These are phyloP conservation scores for Periophthalmus modestus DNA, from an alignment of 2,113 vertebrate genomes.

Conservation along the genomic window DNA sequence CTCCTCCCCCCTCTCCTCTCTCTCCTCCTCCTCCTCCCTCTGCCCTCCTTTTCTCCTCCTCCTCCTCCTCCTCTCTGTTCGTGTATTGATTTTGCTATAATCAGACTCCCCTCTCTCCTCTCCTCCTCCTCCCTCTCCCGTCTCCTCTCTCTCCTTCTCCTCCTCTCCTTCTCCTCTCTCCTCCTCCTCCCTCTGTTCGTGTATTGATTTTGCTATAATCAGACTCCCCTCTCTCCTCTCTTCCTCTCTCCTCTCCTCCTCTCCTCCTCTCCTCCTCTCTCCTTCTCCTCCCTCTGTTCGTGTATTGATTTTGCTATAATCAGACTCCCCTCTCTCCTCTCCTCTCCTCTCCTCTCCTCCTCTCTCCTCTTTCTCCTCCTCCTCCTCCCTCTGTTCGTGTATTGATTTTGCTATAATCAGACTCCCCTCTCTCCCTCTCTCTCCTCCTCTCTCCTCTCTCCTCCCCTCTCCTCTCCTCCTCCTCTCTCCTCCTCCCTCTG, in stretches of 20 bases:
- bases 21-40: no score
- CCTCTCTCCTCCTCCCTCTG: conserved; percentile 34
- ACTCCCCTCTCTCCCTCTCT: conserved; percentile 63
- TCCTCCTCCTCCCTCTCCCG: conserved; percentile 23
- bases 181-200: conserved; percentile 52
- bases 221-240: conserved; percentile 60
- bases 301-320: conserved; percentile 85
- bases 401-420: conserved; percentile 85
- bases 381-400: conserved; percentile 59
- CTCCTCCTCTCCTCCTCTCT: no score
- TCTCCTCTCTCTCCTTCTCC: no score
- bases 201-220: conserved; percentile 86
- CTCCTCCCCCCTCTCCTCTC: not conserved
- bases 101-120: no score
- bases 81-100: no score
- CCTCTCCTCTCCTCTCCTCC: no score
- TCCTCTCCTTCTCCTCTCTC: no score
- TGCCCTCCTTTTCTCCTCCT: no score
- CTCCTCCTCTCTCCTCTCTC: conserved; percentile 30
- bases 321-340: conserved; percentile 65
- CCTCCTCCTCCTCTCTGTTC: no score
- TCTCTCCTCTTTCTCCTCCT: no score
- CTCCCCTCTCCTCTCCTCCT: no score
- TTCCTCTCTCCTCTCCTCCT: no score
- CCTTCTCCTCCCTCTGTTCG: conserved; percentile 50